These are phyloP conservation scores for Aphidius ervi DNA, from an alignment of 1,140 invertebrate genomes.

Conservation along the genomic window DNA sequence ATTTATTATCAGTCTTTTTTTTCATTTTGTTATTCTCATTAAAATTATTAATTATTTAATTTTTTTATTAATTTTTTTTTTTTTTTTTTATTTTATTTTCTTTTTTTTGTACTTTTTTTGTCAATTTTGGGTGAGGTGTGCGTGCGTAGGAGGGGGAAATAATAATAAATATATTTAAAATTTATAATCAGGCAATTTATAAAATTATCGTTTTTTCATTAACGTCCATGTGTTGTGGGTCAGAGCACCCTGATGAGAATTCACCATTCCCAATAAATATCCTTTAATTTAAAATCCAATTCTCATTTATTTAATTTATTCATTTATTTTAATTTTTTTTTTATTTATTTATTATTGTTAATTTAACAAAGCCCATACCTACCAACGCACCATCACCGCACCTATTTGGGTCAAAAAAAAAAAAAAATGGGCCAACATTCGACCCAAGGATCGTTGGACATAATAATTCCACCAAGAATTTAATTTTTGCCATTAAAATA, in stretches of 20 bases:
- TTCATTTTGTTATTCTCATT: no score
- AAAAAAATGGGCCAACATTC: conserved; percentile 17
- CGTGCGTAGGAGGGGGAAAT: conserved; percentile 23
- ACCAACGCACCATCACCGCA: conserved; percentile 49
- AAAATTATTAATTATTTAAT: conserved; percentile 2
- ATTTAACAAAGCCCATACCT: conserved; percentile 40
- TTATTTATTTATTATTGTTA: conserved; percentile 12
- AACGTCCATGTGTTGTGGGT: conserved; percentile 55
- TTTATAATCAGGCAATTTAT: conserved; percentile 1
- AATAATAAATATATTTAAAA: conserved; percentile 14
- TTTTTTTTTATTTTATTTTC: conserved; percentile 18
- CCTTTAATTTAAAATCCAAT: background rate
- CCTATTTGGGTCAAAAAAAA: conserved; percentile 24
- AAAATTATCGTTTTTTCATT: conserved; percentile 26
- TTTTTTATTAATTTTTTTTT: conserved; percentile 3
- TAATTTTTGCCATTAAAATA: background rate
- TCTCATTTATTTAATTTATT: conserved; percentile 22
- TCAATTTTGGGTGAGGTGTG: conserved; percentile 27
- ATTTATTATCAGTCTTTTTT: no score
- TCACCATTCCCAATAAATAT: conserved; percentile 18
- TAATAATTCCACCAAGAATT: background rate
- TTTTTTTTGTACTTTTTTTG: conserved; percentile 20
- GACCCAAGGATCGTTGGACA: conserved; percentile 9
- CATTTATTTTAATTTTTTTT: conserved; percentile 27
- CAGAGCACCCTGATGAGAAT: conserved; percentile 48